Conservation (phyloP, 2,797 vertebrate genomes). For the Eurystomus glaucurus region DNA sequence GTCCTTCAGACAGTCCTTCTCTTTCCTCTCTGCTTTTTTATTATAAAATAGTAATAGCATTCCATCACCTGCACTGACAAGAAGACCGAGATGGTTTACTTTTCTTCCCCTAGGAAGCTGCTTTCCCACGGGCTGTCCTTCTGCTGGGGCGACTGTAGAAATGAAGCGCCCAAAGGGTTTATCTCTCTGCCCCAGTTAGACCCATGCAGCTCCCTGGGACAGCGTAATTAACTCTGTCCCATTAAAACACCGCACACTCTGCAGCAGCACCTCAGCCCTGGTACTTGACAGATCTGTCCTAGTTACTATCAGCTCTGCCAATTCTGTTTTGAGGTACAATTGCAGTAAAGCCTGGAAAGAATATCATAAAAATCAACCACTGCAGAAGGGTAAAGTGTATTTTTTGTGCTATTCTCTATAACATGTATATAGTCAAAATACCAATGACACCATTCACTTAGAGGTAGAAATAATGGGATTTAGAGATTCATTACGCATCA, state of each 20-base stretch:
- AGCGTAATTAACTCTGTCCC: neutral
- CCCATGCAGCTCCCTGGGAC: neutral
- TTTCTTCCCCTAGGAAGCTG: neutral
- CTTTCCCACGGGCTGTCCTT: neutral
- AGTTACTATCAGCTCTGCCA: neutral
- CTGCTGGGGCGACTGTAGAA: constrained; percentile 40
- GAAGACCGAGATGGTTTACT: neutral
- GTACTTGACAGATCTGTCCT: neutral
- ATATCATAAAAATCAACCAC: neutral
- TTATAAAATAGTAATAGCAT: constrained; percentile 7
- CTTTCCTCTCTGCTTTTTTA: neutral
- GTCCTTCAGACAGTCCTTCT: neutral
- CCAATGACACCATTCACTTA: neutral
- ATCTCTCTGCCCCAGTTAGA: constrained; percentile 3
- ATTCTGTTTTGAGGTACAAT: neutral
- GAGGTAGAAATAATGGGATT: neutral
- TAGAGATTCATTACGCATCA: neutral
- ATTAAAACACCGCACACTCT: neutral
- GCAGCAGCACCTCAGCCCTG: neutral
- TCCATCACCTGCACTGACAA: constrained; percentile 13
- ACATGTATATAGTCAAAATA: neutral
- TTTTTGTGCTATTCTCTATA: neutral
- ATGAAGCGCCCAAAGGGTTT: constrained; percentile 9
- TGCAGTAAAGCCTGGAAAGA: constrained; percentile 1
- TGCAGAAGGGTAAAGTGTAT: neutral